Evolutionary conservation across 2,888 invertebrate genomes (phyloP), one percentile per base, ranked within the genome.

Genomic region (Hololepta plana): DNA sequence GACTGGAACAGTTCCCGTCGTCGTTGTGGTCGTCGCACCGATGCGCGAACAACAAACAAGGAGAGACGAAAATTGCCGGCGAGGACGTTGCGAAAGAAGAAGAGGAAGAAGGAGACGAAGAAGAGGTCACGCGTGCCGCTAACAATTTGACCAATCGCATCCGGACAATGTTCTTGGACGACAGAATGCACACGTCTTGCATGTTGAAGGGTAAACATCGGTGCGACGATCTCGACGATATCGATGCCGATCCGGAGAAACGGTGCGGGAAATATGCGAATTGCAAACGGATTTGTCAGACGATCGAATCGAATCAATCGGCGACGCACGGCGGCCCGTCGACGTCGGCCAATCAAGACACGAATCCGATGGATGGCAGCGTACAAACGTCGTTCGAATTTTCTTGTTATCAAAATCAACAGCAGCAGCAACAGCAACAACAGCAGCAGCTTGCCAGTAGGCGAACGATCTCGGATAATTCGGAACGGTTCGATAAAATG

Each of bases 171-270:
- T 35, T 71, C 21, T 53, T 77, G 8, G 76, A 77, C 42, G 77
- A 79, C 40, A 57, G 77, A 35, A 69, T 77, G 65, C 65, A 69
- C 37, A 69, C 69, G 1, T 59, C 64, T 0, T 80, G 79, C 51
- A 72, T 70, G 37, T 66, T 72, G 37, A 75, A 66, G 31, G 80
- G 77, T 0, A 79, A 77, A 46, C 80, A 80, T 47, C 72, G 72
- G 36, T 81, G 80, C 51, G 69, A 63, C 28, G 75, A 75, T 43
- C 69, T 73, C 38, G 73, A 74, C 16, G 77, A 77, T 39, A 70
- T 73, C 2, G 68, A 43, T 21, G 21, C 30, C 8, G 20, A 17
- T 6, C n/a, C 23, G 9, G 34, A 33, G 28, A 34, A 35, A 23
- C 31, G 35, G 11, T 30, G 27, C 12, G 14, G 24, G 16, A 37